Conservation (phyloP, 2,888 invertebrate genomes). For the Liposcelis brunnea region DNA sequence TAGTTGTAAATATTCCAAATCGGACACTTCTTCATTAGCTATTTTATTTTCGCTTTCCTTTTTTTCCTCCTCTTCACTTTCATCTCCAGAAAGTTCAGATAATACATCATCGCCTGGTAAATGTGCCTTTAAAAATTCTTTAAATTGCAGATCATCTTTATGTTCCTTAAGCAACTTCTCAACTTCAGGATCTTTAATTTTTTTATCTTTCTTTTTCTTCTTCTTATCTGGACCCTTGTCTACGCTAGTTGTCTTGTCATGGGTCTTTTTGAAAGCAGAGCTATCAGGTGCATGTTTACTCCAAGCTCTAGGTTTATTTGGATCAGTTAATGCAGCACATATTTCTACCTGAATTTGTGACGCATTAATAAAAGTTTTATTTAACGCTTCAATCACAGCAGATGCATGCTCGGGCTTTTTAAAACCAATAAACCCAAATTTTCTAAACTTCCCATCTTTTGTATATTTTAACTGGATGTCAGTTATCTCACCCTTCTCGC, state of each 20-base stretch:
- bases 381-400: conserved; percentile 56
- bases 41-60: conserved; percentile 14
- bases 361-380: conserved; percentile 72
- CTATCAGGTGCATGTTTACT: conserved; percentile 78
- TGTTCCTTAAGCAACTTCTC: conserved; percentile 54
- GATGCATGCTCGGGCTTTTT: conserved; percentile 62
- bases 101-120: conserved; percentile 17
- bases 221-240: conserved; percentile 21
- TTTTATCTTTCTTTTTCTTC: conserved; percentile 19
- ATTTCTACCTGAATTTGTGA: conserved; percentile 51
- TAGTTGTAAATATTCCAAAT: conserved; percentile 45
- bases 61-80: conserved; percentile 23
- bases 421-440: conserved; percentile 88
- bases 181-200: conserved; percentile 31
- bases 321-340: conserved; percentile 27
- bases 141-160: conserved; percentile 75
- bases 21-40: conserved; percentile 56
- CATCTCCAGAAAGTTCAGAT: conserved; percentile 18
- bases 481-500: conserved; percentile 68
- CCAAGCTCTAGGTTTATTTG: conserved; percentile 75
- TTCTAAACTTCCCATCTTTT: conserved; percentile 76
- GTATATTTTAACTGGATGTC: conserved; percentile 90
- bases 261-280: conserved; percentile 39
- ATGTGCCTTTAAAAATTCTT: conserved; percentile 78
- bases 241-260: conserved; percentile 23